These are phyloP conservation scores for Mesaphorura yosii DNA, from an alignment of 1,140 invertebrate genomes.

Conservation along the genomic window DNA sequence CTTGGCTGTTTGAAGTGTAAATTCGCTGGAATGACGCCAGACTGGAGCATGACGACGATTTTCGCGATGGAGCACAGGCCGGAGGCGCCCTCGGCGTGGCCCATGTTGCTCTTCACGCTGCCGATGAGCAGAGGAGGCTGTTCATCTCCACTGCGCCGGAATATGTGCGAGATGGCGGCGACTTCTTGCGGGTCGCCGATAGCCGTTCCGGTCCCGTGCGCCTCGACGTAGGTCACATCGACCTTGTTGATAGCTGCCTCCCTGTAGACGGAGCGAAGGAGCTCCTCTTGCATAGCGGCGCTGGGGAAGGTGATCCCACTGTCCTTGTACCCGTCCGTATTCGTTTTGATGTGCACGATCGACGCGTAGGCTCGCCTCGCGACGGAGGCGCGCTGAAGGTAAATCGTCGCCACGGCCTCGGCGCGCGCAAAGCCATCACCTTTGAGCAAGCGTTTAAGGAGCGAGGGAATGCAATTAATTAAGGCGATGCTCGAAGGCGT, in stretches of 20 bases:
- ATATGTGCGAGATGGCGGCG: constrained; percentile 41
- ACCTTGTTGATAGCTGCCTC: constrained; percentile 42
- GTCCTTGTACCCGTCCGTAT: constrained; percentile 46
- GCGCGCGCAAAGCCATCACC: constrained; percentile 55
- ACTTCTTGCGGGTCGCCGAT: constrained; percentile 15
- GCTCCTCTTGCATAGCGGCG: constrained; percentile 40
- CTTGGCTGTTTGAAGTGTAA: constrained; percentile 1
- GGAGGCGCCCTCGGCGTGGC: constrained; percentile 45
- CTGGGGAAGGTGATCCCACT: constrained; percentile 33
- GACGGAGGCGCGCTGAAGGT: constrained; percentile 66
- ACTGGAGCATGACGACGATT: not conserved
- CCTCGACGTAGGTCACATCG: constrained; percentile 44
- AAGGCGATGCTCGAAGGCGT: too few species aligned
- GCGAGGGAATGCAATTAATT: constrained; percentile 81
- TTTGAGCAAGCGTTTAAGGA: constrained; percentile 37
- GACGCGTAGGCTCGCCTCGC: constrained; percentile 64
- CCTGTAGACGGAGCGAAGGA: constrained; percentile 42
- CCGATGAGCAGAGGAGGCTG: constrained; percentile 42
- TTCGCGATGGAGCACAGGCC: constrained; percentile 4
- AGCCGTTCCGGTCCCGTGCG: constrained; percentile 49
- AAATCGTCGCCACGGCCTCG: constrained; percentile 59
- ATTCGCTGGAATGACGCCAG: not conserved
- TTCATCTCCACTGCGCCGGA: constrained; percentile 41
- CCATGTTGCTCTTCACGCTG: constrained; percentile 49
- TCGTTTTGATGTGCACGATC: constrained; percentile 53